Conservation (phyloP, 2,797 vertebrate genomes). For the Brachyalestes nurse region DNA sequence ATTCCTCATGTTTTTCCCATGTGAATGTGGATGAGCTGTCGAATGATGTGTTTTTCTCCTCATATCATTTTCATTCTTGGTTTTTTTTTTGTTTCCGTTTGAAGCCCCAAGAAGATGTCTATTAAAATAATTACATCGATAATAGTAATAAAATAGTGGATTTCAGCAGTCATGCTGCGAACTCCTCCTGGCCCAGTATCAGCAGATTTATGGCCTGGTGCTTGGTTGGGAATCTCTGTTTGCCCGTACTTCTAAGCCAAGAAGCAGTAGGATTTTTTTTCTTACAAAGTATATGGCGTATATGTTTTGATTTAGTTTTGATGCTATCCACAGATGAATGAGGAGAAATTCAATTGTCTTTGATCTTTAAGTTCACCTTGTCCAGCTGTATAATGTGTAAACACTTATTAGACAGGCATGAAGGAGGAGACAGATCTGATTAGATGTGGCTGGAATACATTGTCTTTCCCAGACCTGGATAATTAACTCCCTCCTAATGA, state of each 20-base stretch:
- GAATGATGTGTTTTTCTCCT: too few species aligned
- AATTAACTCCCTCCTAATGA: slow-evolving; percentile 58
- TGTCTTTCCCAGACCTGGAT: slow-evolving; percentile 46
- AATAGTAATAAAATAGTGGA: too few species aligned
- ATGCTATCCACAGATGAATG: background rate
- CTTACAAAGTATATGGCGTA: background rate
- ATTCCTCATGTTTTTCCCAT: too few species aligned
- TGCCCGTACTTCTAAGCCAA: background rate
- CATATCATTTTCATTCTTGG: too few species aligned
- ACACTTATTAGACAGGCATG: slow-evolving; percentile 57
- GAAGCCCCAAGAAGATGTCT: too few species aligned
- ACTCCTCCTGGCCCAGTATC: too few species aligned
- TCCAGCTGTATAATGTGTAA: slow-evolving; percentile 52
- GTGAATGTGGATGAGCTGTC: too few species aligned
- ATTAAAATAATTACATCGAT: too few species aligned
- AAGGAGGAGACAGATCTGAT: slow-evolving; percentile 57
- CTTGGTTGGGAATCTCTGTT: too few species aligned
- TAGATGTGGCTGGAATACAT: slow-evolving; percentile 50
- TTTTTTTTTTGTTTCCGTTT: too few species aligned
- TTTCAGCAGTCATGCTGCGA: too few species aligned
- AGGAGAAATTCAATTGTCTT: slow-evolving; percentile 45
- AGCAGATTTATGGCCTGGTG: too few species aligned
- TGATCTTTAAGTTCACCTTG: slow-evolving; percentile 60
- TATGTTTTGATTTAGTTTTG: background rate
- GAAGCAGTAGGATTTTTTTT: background rate